These are phyloP conservation scores for Mastacembelus armatus DNA, from an alignment of 2,797 vertebrate genomes.

Conservation along the genomic window DNA sequence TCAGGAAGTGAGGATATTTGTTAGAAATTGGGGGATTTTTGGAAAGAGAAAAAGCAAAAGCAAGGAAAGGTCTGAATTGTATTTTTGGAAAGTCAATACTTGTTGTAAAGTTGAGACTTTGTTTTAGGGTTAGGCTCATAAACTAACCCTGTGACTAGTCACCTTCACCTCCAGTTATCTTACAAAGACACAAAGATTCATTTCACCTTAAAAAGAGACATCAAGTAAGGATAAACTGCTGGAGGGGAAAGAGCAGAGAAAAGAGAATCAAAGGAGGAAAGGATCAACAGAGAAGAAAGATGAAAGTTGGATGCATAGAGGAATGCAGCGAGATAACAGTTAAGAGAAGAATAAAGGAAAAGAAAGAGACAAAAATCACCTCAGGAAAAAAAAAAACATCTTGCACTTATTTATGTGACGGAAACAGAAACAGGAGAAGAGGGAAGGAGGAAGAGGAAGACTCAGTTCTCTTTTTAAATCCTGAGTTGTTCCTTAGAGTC, in stretches of 20 bases:
- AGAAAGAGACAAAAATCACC: neutral
- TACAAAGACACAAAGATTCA: neutral
- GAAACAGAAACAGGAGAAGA: slow-evolving; percentile 30
- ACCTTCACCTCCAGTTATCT: neutral
- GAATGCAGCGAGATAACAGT: slow-evolving; percentile 3
- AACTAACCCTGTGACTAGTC: neutral
- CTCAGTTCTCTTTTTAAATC: slow-evolving; percentile 22
- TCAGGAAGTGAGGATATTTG: neutral
- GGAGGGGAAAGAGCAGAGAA: neutral
- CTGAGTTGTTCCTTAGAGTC: slow-evolving; percentile 12
- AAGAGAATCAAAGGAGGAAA: too few relatives aligned
- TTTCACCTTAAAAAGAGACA: neutral
- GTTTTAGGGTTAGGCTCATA: neutral
- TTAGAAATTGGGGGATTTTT: too few relatives aligned
- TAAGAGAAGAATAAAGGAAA: neutral
- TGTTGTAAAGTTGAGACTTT: neutral
- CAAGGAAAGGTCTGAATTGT: too few relatives aligned
- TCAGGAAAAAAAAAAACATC: neutral
- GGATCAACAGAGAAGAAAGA: neutral
- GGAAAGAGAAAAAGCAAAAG: too few relatives aligned
- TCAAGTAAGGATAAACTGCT: neutral
- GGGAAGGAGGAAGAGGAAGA: slow-evolving; percentile 33
- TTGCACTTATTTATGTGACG: neutral
- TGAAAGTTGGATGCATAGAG: neutral
- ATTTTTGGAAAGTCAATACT: too few relatives aligned